These are phyloP conservation scores for Dascillus cervinus DNA, from an alignment of 2,888 invertebrate genomes.

Conservation along the genomic window DNA sequence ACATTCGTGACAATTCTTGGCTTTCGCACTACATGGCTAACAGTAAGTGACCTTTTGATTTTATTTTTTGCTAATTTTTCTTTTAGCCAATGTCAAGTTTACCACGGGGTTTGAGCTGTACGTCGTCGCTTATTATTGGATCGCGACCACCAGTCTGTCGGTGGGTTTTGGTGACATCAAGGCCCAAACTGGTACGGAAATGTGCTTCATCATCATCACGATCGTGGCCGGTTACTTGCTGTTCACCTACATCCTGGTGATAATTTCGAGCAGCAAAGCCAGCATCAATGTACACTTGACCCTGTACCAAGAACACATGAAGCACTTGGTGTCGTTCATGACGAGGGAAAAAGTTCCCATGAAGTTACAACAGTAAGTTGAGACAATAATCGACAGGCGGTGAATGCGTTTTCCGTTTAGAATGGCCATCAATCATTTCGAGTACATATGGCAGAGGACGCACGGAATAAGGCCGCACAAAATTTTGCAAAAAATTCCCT, in stretches of 20 bases:
- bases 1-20: no score
- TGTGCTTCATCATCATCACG: constrained; percentile 13
- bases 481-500: constrained; percentile 21
- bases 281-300: constrained; percentile 21
- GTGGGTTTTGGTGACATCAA: constrained; percentile 15
- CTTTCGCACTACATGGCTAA: no score
- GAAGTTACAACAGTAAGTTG: constrained; percentile 18
- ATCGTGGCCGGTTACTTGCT: constrained; percentile 21
- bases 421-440: constrained; percentile 22
- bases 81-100: constrained; percentile 9
- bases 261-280: constrained; percentile 21
- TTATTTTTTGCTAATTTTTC: no score
- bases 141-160: constrained; percentile 10
- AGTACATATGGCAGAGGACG: constrained; percentile 23
- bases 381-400: no score
- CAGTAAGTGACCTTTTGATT: no score
- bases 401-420: constrained; percentile 15
- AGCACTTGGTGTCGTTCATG: constrained; percentile 21
- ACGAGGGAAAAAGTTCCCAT: constrained; percentile 17
- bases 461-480: constrained; percentile 20
- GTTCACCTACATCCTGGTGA: constrained; percentile 24
- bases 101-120: constrained; percentile 11
- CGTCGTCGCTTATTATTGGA: constrained; percentile 16
- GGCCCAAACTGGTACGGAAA: constrained; percentile 12
- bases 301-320: constrained; percentile 23